Evolutionary conservation across 2,113 vertebrate genomes (phyloP), one percentile per base, ranked within the genome.

Genomic region (Caranx melampygus): DNA sequence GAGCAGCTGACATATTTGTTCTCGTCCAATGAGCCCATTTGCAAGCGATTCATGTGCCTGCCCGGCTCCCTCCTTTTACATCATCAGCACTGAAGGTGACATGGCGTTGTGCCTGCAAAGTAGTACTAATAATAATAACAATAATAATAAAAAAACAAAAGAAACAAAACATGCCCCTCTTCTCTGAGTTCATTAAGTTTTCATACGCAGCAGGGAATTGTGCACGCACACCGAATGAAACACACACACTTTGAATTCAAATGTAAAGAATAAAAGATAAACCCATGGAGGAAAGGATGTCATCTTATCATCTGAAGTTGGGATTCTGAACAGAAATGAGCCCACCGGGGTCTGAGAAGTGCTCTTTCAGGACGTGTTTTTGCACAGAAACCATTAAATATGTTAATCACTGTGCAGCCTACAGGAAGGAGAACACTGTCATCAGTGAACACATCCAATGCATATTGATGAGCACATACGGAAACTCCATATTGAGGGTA

Each of bases 1-100:
- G 82, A 88, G 82, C 80, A 80, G 58, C 69, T 55, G 81, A 79
- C 77, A 76, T 73, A 65, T 85, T 89, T 89, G 82, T 66, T 89
- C 82, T 80, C 75, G 81, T 65, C 63, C 78, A 71, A 68, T 55
- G 83, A 86, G 58, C 64, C 69, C 59, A 85, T 89, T 90, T 82
- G 49, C 70, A 66, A 63, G 69, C 62, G 35, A 87, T 84, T 91
- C 73, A 75, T 79, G 76, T 20, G 6, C 10, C 69, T 8, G 12
- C 65, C 74, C 34, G 3, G 11, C 58, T 37, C 61, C 42, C 69
- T 68, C 68, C 33, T 70, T 70, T 67, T 20, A 69, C 42, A 69
- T 66, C 45, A 26, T 40, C 59, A 47, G 63, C 61, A 21, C 40
- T 26, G 54, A 86, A 85, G 75, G 78, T 86, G 79, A 82, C 64